These are phyloP conservation scores for Protomyctophum bolini DNA, from an alignment of 2,113 vertebrate genomes.

Conservation along the genomic window DNA sequence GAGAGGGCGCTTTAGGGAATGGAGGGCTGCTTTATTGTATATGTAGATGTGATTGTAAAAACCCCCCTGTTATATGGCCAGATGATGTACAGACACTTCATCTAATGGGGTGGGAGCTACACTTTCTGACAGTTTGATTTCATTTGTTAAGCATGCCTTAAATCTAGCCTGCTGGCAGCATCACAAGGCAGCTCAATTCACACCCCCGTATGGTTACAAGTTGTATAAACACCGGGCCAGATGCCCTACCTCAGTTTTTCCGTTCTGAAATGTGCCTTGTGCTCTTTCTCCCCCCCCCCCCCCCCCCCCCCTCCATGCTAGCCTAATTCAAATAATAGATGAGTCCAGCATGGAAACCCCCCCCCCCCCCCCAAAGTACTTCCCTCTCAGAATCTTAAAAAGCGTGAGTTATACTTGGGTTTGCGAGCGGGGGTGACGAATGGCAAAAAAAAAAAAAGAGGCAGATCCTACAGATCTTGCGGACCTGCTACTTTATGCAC, in stretches of 20 bases:
- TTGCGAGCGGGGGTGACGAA: no score
- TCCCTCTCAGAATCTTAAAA: conserved; percentile 54
- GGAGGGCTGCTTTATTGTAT: conserved; percentile 48
- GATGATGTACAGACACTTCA: conserved; percentile 62
- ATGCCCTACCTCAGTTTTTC: conserved; percentile 52
- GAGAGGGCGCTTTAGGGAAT: conserved; percentile 23
- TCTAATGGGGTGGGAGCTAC: conserved; percentile 52
- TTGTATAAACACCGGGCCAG: conserved; percentile 66
- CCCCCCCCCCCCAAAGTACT: conserved; percentile 45
- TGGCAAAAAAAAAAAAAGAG: no score
- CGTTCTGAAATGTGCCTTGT: conserved; percentile 45
- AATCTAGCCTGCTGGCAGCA: conserved; percentile 59
- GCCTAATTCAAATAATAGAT: conserved; percentile 67
- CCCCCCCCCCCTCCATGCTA: conserved; percentile 34
- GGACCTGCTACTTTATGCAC: no score
- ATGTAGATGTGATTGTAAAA: conserved; percentile 66
- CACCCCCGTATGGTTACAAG: conserved; percentile 62
- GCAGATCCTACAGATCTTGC: no score
- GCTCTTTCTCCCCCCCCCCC: no score
- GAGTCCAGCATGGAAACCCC: conserved; percentile 44
- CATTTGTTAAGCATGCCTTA: conserved; percentile 64
- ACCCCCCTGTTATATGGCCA: conserved; percentile 42
- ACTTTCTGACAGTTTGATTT: conserved; percentile 70
- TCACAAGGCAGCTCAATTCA: conserved; percentile 44
- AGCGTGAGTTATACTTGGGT: conserved; percentile 60